Evolutionary conservation across 2,797 vertebrate species (phyloP).

Genomic region (Sandelia bainsii): DNA sequence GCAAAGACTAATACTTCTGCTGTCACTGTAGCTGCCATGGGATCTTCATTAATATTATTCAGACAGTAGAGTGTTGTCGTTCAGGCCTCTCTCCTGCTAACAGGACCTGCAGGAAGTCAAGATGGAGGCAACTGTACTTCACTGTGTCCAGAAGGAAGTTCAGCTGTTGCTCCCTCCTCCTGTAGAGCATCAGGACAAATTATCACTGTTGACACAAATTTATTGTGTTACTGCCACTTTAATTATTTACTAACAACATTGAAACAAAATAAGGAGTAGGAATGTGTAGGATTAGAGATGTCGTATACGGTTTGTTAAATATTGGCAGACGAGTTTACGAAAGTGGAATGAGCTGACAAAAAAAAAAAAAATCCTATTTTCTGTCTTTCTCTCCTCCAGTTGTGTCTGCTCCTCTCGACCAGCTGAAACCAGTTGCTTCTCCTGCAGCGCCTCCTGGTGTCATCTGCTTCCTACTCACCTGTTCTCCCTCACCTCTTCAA

Average conservation of each 20-base stretch:
- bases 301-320: not conserved
- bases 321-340: not conserved
- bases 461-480: conserved; percentile 59
- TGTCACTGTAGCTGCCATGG: too few species aligned
- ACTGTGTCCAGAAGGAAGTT: not conserved
- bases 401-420: conserved; percentile 47
- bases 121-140: not conserved
- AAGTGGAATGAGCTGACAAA: not conserved
- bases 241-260: not conserved
- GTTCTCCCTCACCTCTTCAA: conserved; percentile 82
- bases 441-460: conserved; percentile 53
- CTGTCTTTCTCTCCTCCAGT: conserved; percentile 34
- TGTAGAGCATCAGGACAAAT: not conserved
- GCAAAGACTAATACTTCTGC: too few species aligned
- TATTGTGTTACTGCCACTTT: not conserved
- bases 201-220: not conserved
- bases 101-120: too few species aligned
- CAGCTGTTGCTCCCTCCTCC: not conserved
- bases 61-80: too few species aligned
- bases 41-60: too few species aligned
- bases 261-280: not conserved
- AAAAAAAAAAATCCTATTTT: not conserved
- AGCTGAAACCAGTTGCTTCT: conserved; percentile 27
- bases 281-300: too few species aligned
- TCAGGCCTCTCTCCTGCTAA: too few species aligned